Base-by-base conservation (phyloP, 2,113 vertebrate species). In the Aramus guarauna region DNA sequence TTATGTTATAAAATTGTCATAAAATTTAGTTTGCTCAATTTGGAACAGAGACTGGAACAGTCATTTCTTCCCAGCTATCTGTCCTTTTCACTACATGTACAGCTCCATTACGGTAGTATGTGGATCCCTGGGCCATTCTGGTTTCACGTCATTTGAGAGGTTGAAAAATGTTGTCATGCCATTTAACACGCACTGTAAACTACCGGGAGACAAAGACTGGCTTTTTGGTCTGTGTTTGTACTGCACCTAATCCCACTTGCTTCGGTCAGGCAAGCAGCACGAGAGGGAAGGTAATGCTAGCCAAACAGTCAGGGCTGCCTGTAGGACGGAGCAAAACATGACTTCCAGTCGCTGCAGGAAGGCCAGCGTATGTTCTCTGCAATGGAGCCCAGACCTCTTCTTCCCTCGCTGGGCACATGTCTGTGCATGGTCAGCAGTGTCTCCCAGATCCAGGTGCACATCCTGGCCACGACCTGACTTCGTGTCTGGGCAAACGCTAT, bases 291-390 rank as follows among this genome's bases (percentile, higher is more conserved):
- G 41, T 15, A 79, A 27, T 10, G 19, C 36, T 14, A n/a, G 19
- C 9, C 6, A 67, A 75, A 71, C 3, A 76, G 32, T 47, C 27
- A 39, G n/a, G 18, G 55, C 24, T 88, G 60, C 30, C 77, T 55
- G 24, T 0, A 60, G 43, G 62, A 34, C 41, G 50, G 56, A 80
- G 27, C 8, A 64, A 62, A 84, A 52, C 26, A 10, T 0, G 11
- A 69, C 41, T 94, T 72, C 17, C 34, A 53, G 29, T 19, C 43
- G 21, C 36, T 58, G 37, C 27, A 71, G 52, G 77, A 66, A 77
- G 45, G 41, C 12, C 59, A 56, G 36, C 2, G 0, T 19, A 14
- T 10, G 21, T 11, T 66, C 34, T 14, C 27, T 10, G 2, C n/a
- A 19, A 12, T 9, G 41, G 6, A 62, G 20, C 30, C 55, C 47